A percentile compares a stretch with the other conserved stretches of the same genome.
Conservation (phyloP, 2,797 vertebrate species). For the Sardinella longiceps region DNA sequence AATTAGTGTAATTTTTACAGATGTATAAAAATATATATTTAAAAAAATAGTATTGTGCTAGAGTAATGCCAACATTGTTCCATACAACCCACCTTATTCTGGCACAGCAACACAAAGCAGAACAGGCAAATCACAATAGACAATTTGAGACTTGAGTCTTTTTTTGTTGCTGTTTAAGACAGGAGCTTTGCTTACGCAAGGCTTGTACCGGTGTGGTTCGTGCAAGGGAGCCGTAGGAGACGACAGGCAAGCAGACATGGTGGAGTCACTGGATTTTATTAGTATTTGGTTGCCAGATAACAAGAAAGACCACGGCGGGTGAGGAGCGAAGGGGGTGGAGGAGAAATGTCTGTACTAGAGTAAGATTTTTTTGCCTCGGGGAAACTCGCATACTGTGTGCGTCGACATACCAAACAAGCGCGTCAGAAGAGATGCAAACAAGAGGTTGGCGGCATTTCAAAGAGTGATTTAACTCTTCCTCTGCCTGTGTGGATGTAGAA, state of each 20-base stretch:
- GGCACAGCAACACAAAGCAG: not conserved
- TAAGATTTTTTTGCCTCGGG: conserved; percentile 39
- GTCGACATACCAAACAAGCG: conserved; percentile 49
- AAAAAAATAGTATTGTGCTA: not conserved
- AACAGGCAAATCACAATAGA: not conserved
- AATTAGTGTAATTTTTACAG: not conserved
- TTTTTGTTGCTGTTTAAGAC: not conserved
- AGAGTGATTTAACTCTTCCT: conserved; percentile 45
- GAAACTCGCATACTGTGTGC: conserved; percentile 34
- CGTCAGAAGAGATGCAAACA: conserved; percentile 46
- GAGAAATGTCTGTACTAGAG: conserved; percentile 38
- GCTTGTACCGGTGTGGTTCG: conserved; percentile 62
- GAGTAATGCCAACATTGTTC: not conserved
- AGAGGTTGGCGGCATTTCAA: conserved; percentile 40
- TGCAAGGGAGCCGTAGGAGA: conserved; percentile 76
- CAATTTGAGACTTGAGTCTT: not conserved
- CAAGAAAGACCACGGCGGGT: conserved; percentile 57
- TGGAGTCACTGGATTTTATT: conserved; percentile 89
- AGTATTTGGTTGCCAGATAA: conserved; percentile 82
- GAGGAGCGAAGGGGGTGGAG: conserved; percentile 35
- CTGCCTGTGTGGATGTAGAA: not conserved
- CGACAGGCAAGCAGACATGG: conserved; percentile 81
- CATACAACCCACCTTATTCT: not conserved
- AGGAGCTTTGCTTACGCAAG: conserved; percentile 10
- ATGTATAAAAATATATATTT: not conserved